Evolutionary conservation across 2,888 invertebrate genomes (phyloP).

Genomic region (Pocota personata): DNA sequence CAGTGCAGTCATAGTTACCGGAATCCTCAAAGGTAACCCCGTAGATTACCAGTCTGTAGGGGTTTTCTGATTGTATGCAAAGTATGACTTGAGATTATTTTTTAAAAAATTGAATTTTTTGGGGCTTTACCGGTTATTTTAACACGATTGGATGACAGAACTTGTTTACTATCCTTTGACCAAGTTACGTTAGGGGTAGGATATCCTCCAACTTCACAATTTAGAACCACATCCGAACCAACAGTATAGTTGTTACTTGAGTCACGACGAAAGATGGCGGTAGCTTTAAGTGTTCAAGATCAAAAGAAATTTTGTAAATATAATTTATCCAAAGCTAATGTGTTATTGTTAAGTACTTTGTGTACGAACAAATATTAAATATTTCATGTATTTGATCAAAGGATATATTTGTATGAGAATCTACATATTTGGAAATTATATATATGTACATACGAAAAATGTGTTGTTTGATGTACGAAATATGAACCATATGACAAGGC

Average conservation of each 20-base stretch:
- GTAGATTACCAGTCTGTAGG: constrained; percentile 88
- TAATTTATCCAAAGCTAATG: too few relatives aligned
- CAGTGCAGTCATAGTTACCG: constrained; percentile 93
- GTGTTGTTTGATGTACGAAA: too few relatives aligned
- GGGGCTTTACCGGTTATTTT: constrained; percentile 86
- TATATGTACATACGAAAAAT: too few relatives aligned
- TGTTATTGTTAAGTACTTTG: too few relatives aligned
- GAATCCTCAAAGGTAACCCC: constrained; percentile 87
- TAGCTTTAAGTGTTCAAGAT: constrained; percentile 83
- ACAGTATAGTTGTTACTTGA: constrained; percentile 84
- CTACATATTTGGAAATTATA: too few relatives aligned
- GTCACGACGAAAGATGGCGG: constrained; percentile 85
- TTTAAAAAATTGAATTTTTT: background rate
- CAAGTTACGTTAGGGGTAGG: constrained; percentile 90
- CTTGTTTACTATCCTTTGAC: constrained; percentile 89
- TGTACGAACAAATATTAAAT: too few relatives aligned
- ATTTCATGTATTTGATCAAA: too few relatives aligned
- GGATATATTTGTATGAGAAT: too few relatives aligned
- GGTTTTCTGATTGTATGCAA: constrained; percentile 83
- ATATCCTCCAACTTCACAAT: constrained; percentile 90
- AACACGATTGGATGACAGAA: constrained; percentile 85
- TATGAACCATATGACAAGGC: too few relatives aligned
- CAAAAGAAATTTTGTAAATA: too few relatives aligned
- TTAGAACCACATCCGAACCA: constrained; percentile 88
- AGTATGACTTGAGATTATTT: background rate